Conservation (phyloP, 2,797 vertebrate genomes). For the Neomorphus geoffroyi region DNA sequence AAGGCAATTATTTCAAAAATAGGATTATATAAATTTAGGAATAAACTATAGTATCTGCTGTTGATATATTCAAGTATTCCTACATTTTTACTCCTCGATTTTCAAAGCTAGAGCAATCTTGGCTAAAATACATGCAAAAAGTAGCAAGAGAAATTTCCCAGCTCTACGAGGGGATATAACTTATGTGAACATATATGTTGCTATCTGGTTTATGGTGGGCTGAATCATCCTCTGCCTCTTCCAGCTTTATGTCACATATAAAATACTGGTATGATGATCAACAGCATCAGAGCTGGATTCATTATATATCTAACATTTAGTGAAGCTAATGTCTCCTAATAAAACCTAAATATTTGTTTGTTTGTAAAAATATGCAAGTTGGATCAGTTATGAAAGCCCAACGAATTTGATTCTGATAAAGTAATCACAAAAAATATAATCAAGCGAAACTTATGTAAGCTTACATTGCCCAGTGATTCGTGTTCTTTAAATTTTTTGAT, state of each 20-base stretch:
- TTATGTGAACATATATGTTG: background rate
- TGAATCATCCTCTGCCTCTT: background rate
- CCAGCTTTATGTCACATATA: background rate
- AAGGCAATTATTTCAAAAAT: background rate
- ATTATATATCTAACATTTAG: background rate
- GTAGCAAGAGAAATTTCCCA: background rate
- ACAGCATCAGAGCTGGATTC: conserved; percentile 1
- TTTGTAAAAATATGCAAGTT: background rate
- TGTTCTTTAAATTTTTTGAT: background rate
- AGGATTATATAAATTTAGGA: background rate
- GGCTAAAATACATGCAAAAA: conserved; percentile 47
- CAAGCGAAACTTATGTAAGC: background rate
- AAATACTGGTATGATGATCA: background rate
- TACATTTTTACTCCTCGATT: background rate
- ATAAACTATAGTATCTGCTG: conserved; percentile 21
- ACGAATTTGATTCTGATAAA: background rate
- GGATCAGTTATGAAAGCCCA: background rate
- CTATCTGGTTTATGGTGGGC: conserved; percentile 9
- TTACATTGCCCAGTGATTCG: background rate
- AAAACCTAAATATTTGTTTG: background rate
- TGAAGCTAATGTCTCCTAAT: background rate
- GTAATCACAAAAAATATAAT: background rate
- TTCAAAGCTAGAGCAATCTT: conserved; percentile 42
- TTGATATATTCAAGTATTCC: conserved; percentile 16
- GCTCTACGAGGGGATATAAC: background rate